Evolutionary conservation across 1,140 invertebrate genomes (phyloP), one percentile per base, ranked within the genome.

Genomic region (Sarcophaga peregrina): DNA sequence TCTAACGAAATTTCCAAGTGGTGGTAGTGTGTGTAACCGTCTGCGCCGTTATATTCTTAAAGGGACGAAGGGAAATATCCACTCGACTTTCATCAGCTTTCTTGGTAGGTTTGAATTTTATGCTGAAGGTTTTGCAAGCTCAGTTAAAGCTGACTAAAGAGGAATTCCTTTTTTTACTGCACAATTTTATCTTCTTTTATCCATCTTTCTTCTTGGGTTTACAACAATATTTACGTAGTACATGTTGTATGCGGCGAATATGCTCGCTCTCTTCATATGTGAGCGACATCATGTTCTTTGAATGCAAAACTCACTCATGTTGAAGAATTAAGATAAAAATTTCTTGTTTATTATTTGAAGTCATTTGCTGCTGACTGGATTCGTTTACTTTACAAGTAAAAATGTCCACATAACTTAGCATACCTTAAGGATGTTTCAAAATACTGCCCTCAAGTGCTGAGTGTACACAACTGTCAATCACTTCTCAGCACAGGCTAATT

Each of bases 291-390:
- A 25, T 72, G 62, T 72, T 3, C 9, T 17, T 62, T 62, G 9
- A 58, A 13, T 58, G 20, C 62, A 25, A 20, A 20, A 68, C 0
- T 68, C 62, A 68, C 62, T 68, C 62, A 68, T 20, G 62, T 68
- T 25, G n/a, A 68, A 68, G 17, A 68, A 68, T 68, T 68, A 68
- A 68, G 62, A 68, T 68, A 20, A 68, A 25, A 68, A 68, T 10
- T 52, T 37, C 25, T 37, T 37, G 25, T 37, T n/a, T 37, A 37
- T 37, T 37, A 37, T 37, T 37, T 37, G 25, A n/a, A n/a, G n/a
- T n/a, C n/a, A n/a, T n/a, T n/a, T n/a, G n/a, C n/a, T n/a, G n/a
- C n/a, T n/a, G n/a, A n/a, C n/a, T n/a, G n/a, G n/a, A n/a, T n/a
- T n/a, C n/a, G n/a, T n/a, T n/a, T n/a, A 37, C 25, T 37, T 37